Percentiles rank a stretch among this genome's conserved stretches.
These are phyloP conservation scores for Thyatira batis DNA, from an alignment of 2,888 invertebrate species.

Conservation along the genomic window DNA sequence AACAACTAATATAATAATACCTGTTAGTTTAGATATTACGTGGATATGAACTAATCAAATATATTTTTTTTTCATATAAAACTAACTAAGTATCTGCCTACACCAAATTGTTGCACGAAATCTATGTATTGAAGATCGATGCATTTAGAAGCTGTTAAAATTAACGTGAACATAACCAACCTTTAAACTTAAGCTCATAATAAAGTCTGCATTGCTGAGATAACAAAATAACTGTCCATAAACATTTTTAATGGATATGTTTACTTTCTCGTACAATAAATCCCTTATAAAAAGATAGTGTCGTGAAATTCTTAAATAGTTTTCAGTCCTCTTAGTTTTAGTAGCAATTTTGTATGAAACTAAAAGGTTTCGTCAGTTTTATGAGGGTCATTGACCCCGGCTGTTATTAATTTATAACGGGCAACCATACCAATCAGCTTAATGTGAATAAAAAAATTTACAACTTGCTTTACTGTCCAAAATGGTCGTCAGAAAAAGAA, in stretches of 20 bases:
- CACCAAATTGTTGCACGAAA: too few relatives aligned
- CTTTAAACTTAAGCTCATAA: not conserved
- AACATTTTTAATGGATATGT: not conserved
- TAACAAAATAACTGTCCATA: not conserved
- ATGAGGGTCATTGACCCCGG: not conserved
- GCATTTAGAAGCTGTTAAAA: too few relatives aligned
- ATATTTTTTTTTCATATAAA: too few relatives aligned
- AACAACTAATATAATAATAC: too few relatives aligned
- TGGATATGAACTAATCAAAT: too few relatives aligned
- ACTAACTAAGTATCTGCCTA: too few relatives aligned
- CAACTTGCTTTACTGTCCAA: slow-evolving; percentile 5
- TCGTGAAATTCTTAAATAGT: not conserved
- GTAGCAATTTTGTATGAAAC: not conserved
- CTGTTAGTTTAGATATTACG: too few relatives aligned
- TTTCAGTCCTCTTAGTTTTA: not conserved
- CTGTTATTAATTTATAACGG: slow-evolving; percentile 7
- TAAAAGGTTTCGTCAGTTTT: not conserved
- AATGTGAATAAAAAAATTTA: slow-evolving; percentile 18
- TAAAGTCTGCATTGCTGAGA: not conserved
- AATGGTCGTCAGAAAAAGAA: not conserved
- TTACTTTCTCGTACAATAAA: not conserved
- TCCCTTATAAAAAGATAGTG: not conserved
- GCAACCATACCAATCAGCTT: slow-evolving; percentile 20
- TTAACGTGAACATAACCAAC: too few relatives aligned
- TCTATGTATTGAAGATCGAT: too few relatives aligned